Evolutionary conservation across 2,797 vertebrate species (phyloP).

Genomic region (Spheniscus humboldti): DNA sequence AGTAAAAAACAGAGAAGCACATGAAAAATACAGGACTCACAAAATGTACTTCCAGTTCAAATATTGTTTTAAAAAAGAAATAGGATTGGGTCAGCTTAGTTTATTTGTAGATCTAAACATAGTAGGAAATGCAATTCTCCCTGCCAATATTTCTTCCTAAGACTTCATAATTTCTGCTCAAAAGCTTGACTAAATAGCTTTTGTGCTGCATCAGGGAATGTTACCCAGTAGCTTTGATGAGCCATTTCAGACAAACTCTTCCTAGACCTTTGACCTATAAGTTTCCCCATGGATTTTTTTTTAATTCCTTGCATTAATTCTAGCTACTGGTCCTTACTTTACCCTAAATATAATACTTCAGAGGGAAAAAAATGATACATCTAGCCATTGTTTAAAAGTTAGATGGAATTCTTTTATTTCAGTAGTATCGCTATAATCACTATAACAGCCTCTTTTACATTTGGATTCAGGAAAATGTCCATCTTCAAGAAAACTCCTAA

Average conservation of each 20-base stretch:
- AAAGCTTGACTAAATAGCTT: neutral
- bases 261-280: neutral
- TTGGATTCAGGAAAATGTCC: neutral
- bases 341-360: neutral
- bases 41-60: neutral
- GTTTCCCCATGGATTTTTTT: neutral
- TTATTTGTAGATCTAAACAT: neutral
- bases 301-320: neutral
- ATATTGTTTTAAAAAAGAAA: neutral
- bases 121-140: neutral
- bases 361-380: neutral
- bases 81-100: neutral
- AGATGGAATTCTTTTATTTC: neutral
- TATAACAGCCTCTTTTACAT: neutral
- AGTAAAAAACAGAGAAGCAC: neutral
- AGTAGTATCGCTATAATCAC: neutral
- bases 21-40: neutral
- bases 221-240: neutral
- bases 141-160: neutral
- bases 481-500: neutral
- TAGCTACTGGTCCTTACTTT: neutral
- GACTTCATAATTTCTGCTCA: neutral
- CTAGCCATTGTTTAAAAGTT: neutral
- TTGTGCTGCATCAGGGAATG: neutral
- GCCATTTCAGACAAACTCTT: neutral